phyloP scores from a whole-genome alignment of 2,113 vertebrate genomes.

The Regulus satrapa region DNA sequence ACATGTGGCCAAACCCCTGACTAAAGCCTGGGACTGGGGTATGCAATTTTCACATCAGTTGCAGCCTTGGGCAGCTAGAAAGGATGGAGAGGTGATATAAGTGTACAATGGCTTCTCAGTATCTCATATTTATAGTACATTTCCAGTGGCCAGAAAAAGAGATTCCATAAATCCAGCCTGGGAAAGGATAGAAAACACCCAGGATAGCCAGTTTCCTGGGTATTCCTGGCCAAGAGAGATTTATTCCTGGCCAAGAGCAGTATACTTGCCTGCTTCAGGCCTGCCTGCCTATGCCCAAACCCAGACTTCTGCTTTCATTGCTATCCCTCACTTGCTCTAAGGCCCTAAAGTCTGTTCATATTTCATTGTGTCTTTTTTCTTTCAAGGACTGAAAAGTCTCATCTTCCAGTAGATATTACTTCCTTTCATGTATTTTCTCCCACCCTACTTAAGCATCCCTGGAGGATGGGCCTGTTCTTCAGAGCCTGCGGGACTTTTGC shows the following conservation, averaged over 20 bases:
- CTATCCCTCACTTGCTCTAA: not conserved
- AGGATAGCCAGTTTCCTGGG: not conserved
- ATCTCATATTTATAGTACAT: constrained; percentile 43
- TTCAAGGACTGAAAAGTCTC: not conserved
- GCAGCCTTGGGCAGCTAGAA: not conserved
- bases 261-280: not conserved
- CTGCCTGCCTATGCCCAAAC: not conserved
- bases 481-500: not conserved
- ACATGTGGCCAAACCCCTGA: constrained; percentile 20
- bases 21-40: not conserved
- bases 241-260: no score
- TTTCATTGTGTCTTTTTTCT: not conserved
- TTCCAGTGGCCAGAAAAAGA: constrained; percentile 15
- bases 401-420: not conserved
- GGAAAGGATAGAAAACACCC: constrained; percentile 7
- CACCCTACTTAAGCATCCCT: not conserved
- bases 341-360: not conserved
- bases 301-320: not conserved
- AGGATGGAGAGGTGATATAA: not conserved
- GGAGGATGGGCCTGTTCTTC: not conserved
- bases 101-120: not conserved
- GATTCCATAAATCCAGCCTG: not conserved
- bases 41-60: constrained; percentile 55
- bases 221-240: not conserved
- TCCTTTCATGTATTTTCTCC: not conserved